Conservation (phyloP, 2,888 invertebrate species). For the Lypha dubia region DNA sequence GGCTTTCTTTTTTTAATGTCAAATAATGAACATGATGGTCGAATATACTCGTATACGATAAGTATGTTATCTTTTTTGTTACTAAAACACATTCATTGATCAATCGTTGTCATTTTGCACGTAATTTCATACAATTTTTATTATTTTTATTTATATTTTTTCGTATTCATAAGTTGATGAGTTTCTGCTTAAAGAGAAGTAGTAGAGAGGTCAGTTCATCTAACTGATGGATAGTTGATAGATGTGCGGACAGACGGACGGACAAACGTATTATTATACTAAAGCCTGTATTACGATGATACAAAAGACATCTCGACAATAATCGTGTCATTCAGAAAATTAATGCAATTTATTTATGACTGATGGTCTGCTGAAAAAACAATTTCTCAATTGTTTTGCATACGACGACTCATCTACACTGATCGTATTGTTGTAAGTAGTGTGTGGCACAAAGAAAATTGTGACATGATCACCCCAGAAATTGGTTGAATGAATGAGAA, state of each 20-base stretch:
- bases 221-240: constrained; percentile 47
- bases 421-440: constrained; percentile 28
- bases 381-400: constrained; percentile 66
- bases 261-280: constrained; percentile 10
- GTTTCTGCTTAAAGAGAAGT: constrained; percentile 83
- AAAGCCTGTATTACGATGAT: constrained; percentile 31
- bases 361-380: constrained; percentile 39
- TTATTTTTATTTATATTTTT: not conserved
- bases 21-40: constrained; percentile 37
- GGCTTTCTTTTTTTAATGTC: constrained; percentile 60
- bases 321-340: constrained; percentile 48
- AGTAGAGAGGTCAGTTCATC: constrained; percentile 73
- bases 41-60: not conserved
- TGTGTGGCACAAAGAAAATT: constrained; percentile 54
- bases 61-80: too few species aligned
- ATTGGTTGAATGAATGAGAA: constrained; percentile 56
- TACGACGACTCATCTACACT: constrained; percentile 21
- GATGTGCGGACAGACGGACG: not conserved
- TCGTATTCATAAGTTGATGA: constrained; percentile 76
- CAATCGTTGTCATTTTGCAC: constrained; percentile 52
- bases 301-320: constrained; percentile 46
- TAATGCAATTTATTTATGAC: constrained; percentile 54
- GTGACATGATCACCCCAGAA: constrained; percentile 70
- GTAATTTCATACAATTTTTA: constrained; percentile 26
- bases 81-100: constrained; percentile 37